Evolutionary conservation across 1,140 invertebrate species (phyloP), one percentile per base, ranked within the genome.

Genomic region (Drosophila arawakana): DNA sequence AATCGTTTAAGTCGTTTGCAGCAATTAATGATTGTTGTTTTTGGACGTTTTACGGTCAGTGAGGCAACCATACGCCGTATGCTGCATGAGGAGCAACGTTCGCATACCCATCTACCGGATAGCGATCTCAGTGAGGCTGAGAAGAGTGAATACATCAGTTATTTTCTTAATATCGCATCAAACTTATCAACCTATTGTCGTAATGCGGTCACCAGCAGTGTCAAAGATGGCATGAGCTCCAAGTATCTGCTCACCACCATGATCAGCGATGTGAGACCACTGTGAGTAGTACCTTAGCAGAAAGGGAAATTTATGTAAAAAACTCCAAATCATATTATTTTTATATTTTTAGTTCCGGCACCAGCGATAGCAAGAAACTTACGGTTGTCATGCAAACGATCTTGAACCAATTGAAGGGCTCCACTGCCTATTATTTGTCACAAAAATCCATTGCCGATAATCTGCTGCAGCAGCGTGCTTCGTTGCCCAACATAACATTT

Each of bases 161-260:
- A 74, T 46, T 86, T 92, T 30, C 39, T 94, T 61, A 93, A 96
- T 93, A 95, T 96, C 57, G 93, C 95, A 13, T 94, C 94, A 47
- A 96, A 96, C 93, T 90, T 96, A 7, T 91, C 96, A 52, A 92
- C 95, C 1, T 96, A 96, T 83, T 94, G 94, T 1, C 93, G 95
- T 39, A 95, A 95, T 73, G 93, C 94, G 3, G 93, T 94, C 0
- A 93, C 94, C 1, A 94, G 93, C 73, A 91, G 93, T 62, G 93
- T 91, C 4, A 92, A 94, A 11, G 94, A 94, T 60, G 93, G 93
- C 78, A 89, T 92, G 11, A 93, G 93, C 21, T 88, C 84, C 25
- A 93, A 93, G 39, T 93, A 92, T 25, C 92, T 94, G 39, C 54
- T 89, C 1, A 89, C 84, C 10, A 81, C 80, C 25, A 79, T 89